Percentiles rank a stretch among this genome's conserved stretches.
Evolutionary conservation across 64 coral and sea anemone species (phyloP).

Genomic region (Pocillopora verrucosa): DNA sequence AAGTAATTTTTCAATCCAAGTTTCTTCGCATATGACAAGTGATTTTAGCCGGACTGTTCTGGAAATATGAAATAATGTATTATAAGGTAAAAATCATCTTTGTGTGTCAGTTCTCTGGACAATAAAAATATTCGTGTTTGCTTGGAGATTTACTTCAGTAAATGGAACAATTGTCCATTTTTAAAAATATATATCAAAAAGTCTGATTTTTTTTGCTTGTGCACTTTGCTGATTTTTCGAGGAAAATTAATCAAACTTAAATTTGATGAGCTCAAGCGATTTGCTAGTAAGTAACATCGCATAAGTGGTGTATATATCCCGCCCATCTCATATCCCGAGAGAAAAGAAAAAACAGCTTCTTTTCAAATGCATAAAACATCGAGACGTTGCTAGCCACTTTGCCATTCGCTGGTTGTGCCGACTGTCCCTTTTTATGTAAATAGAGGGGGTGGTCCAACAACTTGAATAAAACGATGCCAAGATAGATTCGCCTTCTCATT

Average conservation of each 20-base stretch:
- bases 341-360: neutral
- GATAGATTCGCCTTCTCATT: neutral
- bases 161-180: no score
- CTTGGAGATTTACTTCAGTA: no score
- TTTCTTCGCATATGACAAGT: no score
- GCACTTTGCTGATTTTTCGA: neutral
- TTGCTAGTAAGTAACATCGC: neutral
- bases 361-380: slow-evolving; percentile 24
- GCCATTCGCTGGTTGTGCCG: slow-evolving; percentile 4
- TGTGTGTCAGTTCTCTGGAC: no score
- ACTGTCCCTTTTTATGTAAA: slow-evolving; percentile 48
- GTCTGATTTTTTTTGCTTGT: no score
- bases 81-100: no score
- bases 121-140: no score
- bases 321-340: neutral
- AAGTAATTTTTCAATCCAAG: no score
- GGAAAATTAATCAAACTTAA: neutral
- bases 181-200: no score
- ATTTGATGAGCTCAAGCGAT: neutral
- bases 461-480: slow-evolving; percentile 3
- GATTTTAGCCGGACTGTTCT: no score
- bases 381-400: neutral
- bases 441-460: slow-evolving; percentile 18
- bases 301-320: neutral
- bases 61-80: no score